These are phyloP conservation scores for Ctena decussata DNA, from an alignment of 2,888 invertebrate genomes.

Conservation along the genomic window DNA sequence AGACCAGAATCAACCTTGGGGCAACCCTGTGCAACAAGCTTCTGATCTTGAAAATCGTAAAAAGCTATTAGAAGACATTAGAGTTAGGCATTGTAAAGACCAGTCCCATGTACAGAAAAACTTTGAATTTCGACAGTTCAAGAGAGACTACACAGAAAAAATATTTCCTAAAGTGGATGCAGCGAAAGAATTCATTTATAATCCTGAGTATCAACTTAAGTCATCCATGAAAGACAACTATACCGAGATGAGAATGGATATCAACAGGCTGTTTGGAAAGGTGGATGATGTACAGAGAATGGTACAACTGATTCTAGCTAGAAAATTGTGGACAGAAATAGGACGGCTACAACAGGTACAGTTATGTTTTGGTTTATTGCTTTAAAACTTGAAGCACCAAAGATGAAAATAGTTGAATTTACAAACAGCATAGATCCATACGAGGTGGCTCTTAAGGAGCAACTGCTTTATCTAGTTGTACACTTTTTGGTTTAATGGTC, in stretches of 20 bases:
- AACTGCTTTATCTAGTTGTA: no score
- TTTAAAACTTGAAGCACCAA: no score
- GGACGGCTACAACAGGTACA: neutral
- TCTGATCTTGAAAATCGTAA: neutral
- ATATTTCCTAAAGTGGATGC: slow-evolving; percentile 31
- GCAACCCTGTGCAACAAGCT: neutral
- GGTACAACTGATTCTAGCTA: neutral
- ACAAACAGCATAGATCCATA: no score
- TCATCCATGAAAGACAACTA: neutral
- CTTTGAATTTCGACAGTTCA: slow-evolving; percentile 26
- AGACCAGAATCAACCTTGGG: neutral
- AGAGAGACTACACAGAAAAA: slow-evolving; percentile 19
- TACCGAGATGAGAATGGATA: neutral
- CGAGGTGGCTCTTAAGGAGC: no score
- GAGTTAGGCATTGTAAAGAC: slow-evolving; percentile 17
- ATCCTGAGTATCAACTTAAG: slow-evolving; percentile 25
- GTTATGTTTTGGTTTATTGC: no score
- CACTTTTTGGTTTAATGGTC: no score
- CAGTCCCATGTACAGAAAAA: slow-evolving; percentile 18
- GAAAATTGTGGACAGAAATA: neutral
- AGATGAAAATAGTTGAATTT: no score
- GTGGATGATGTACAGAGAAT: neutral
- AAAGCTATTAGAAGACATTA: neutral
- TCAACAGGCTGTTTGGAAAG: neutral
- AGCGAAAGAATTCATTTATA: slow-evolving; percentile 33